Evolutionary conservation across 1,140 invertebrate genomes (phyloP).

Genomic region (Anthonomus grandis): DNA sequence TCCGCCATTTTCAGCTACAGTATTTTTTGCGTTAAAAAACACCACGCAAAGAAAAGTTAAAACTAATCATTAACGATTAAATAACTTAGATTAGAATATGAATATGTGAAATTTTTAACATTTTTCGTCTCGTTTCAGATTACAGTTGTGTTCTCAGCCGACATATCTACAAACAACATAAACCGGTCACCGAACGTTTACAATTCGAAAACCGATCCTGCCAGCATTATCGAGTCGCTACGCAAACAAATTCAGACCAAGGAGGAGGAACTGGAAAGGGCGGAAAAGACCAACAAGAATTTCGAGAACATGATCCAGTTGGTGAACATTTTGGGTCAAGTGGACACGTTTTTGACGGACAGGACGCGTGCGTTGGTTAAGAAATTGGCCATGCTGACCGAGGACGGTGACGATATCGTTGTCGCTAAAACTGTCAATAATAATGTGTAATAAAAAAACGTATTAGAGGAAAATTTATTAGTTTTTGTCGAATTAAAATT

Average conservation of each 20-base stretch:
- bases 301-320: constrained; percentile 45
- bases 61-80: no score
- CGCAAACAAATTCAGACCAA: constrained; percentile 36
- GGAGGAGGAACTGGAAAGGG: constrained; percentile 39
- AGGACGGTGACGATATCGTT: constrained; percentile 28
- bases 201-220: constrained; percentile 11
- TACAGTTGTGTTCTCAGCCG: no score
- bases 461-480: no score
- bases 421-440: constrained; percentile 23
- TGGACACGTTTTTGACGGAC: constrained; percentile 44
- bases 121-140: no score
- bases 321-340: constrained; percentile 44
- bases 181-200: constrained; percentile 13
- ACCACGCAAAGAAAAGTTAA: no score
- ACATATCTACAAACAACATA: constrained; percentile 25
- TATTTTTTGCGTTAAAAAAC: no score
- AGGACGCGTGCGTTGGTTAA: constrained; percentile 36
- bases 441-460: no score
- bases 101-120: no score
- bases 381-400: constrained; percentile 41
- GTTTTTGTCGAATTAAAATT: no score
- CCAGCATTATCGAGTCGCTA: constrained; percentile 28
- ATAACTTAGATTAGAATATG: no score
- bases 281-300: constrained; percentile 38
- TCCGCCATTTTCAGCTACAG: no score